These are phyloP conservation scores for Tympanoctomys barrerae DNA, from an alignment of 2,797 vertebrate genomes.

Conservation along the genomic window DNA sequence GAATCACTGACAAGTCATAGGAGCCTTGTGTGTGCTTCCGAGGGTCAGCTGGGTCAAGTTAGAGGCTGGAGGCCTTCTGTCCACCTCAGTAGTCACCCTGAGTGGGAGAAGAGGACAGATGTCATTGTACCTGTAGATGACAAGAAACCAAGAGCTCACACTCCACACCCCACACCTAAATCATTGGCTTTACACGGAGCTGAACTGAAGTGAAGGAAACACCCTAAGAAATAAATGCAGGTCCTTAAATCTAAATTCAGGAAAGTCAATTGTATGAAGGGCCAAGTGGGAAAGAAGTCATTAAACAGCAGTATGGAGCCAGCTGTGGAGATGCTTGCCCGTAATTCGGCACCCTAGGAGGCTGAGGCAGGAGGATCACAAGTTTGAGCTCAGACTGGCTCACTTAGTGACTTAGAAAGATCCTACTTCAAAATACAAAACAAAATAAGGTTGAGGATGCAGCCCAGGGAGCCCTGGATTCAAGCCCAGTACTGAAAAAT, in stretches of 20 bases:
- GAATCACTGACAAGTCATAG: background rate
- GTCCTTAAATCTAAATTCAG: slow-evolving; percentile 32
- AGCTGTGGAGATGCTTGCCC: background rate
- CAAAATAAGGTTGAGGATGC: background rate
- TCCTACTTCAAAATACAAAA: background rate
- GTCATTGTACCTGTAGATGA: background rate
- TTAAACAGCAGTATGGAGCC: background rate
- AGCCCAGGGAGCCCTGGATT: background rate
- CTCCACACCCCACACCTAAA: background rate
- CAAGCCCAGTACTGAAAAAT: background rate
- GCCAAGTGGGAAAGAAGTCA: background rate
- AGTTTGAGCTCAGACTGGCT: background rate
- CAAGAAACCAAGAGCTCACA: background rate
- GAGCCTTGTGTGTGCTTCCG: slow-evolving; percentile 8
- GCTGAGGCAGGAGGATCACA: background rate
- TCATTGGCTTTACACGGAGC: background rate
- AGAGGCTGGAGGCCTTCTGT: background rate
- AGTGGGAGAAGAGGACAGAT: slow-evolving; percentile 5
- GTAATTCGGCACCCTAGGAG: background rate
- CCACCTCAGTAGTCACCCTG: slow-evolving; percentile 9
- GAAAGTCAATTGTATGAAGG: background rate
- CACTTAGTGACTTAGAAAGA: background rate
- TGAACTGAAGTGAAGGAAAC: slow-evolving; percentile 44
- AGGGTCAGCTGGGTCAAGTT: slow-evolving; percentile 9
- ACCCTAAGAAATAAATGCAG: background rate